Base-by-base conservation (phyloP, 2,797 vertebrate genomes). In the Cyprinodon diabolis region DNA sequence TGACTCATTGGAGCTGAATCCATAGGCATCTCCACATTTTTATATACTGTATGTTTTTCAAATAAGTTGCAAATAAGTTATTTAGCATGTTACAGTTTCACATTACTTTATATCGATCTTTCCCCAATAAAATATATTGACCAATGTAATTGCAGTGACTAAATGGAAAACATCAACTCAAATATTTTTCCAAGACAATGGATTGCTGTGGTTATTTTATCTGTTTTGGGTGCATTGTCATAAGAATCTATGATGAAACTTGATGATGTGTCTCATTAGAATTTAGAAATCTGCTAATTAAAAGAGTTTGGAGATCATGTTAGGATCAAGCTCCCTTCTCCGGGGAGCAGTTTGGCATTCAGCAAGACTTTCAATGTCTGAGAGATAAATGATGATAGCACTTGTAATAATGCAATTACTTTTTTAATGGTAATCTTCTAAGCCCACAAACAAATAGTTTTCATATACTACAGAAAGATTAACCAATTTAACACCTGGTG, bases 361-460 rank as follows among this genome's bases (percentile, higher is more conserved):
- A 86, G 87, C 77, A 73, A 80, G 87, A 91, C 87, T 87, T 86
- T 79, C 86, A 89, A 91, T 91, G 90, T 89, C 90, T 89, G 81
- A 90, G 81, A 91, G 89, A 94, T 89, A 91, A 94, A 92, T 92
- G 91, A 94, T 93, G 90, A 93, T 91, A 79, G 87, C 88, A 89
- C 89, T 88, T 88, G 89, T 89, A 84, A 90, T 91, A 92, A 92
- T 87, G 89, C 87, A 92, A 91, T 90, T 89, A 90, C 87, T 73
- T 88, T 90, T 84, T 82, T 82, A 81, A 87, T 91, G 84, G 85
- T 89, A 87, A 91, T 90, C 86, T 80, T 89, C 88, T 76, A 68
- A 84, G 89, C 80, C 84, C 87, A 85, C 91, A 93, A 95, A 95
- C 92, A 94, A 95, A 95, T 94, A 92, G 91, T 87, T 94, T 95